phyloP scores from a whole-genome alignment of 2,888 invertebrate species.

The Osedax frankpressi region DNA sequence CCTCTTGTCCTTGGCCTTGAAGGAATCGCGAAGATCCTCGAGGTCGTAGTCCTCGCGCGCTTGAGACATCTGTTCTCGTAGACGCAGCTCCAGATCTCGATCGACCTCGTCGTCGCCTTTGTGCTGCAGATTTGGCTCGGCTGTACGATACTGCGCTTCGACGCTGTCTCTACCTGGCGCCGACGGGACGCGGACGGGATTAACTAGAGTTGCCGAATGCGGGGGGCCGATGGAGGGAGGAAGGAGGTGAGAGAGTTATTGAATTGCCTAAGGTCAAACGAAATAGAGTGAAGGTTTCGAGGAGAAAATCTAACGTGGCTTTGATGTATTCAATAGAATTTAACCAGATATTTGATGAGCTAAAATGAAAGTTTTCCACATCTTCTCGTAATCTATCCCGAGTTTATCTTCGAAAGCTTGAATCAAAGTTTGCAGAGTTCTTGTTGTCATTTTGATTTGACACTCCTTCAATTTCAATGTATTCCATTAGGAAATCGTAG shows the following conservation, averaged over 20 bases:
- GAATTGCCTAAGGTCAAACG: too few relatives aligned
- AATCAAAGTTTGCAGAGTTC: slow-evolving; percentile 32
- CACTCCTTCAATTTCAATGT: slow-evolving; percentile 37
- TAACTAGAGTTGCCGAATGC: too few relatives aligned
- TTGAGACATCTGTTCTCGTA: slow-evolving; percentile 34
- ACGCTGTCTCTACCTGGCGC: slow-evolving; percentile 44
- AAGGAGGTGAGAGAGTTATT: too few relatives aligned
- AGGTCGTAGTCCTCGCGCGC: slow-evolving; percentile 33
- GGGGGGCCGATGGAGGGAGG: too few relatives aligned
- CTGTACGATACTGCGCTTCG: slow-evolving; percentile 33
- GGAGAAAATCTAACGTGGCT: too few relatives aligned
- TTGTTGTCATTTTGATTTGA: slow-evolving; percentile 31
- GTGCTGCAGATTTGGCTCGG: slow-evolving; percentile 28
- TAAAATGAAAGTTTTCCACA: slow-evolving; percentile 32
- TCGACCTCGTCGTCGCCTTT: slow-evolving; percentile 35
- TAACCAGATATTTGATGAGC: slow-evolving; percentile 31
- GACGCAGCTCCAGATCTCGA: slow-evolving; percentile 34
- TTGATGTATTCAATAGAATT: too few relatives aligned
- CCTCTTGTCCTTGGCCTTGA: slow-evolving; percentile 31
- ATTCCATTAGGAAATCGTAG: too few relatives aligned
- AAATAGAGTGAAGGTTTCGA: too few relatives aligned
- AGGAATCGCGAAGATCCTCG: slow-evolving; percentile 28
- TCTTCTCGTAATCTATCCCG: slow-evolving; percentile 36
- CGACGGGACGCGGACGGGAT: too few relatives aligned
- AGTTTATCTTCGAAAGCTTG: slow-evolving; percentile 32